phyloP scores from a whole-genome alignment of 2,888 invertebrate genomes.

The Ferrisia virgata region DNA sequence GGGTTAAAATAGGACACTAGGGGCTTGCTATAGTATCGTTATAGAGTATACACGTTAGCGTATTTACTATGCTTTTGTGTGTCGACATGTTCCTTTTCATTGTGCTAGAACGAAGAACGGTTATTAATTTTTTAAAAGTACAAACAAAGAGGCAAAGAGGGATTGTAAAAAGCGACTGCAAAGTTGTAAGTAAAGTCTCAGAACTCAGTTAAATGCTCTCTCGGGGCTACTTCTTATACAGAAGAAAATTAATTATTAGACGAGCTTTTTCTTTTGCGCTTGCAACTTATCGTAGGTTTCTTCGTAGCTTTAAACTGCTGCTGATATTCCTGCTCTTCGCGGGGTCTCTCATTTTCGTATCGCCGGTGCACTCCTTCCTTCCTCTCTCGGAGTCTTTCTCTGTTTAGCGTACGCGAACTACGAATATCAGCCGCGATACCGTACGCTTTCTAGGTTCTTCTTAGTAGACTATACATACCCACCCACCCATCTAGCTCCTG shows the following conservation, averaged over 20 bases:
- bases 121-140: slow-evolving; percentile 46
- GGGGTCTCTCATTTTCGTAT: not conserved
- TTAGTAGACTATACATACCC: too few species aligned
- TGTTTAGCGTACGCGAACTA: not conserved
- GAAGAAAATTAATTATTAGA: slow-evolving; percentile 46
- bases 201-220: slow-evolving; percentile 45
- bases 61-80: slow-evolving; percentile 4
- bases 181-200: slow-evolving; percentile 46
- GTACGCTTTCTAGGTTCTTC: not conserved
- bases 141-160: slow-evolving; percentile 45
- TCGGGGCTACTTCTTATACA: slow-evolving; percentile 44
- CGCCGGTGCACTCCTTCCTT: too few species aligned
- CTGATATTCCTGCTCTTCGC: not conserved
- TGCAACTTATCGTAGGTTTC: slow-evolving; percentile 7
- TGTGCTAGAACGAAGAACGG: slow-evolving; percentile 38
- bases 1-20: slow-evolving; percentile 46
- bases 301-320: slow-evolving; percentile 13
- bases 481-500: too few species aligned
- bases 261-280: slow-evolving; percentile 43
- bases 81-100: slow-evolving; percentile 44
- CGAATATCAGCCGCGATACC: not conserved
- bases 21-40: slow-evolving; percentile 36
- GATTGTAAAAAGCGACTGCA: slow-evolving; percentile 45
- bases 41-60: slow-evolving; percentile 2
- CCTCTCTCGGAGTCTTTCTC: not conserved